These are phyloP conservation scores for Stenurella melanura DNA, from an alignment of 2,888 invertebrate genomes.

Conservation along the genomic window DNA sequence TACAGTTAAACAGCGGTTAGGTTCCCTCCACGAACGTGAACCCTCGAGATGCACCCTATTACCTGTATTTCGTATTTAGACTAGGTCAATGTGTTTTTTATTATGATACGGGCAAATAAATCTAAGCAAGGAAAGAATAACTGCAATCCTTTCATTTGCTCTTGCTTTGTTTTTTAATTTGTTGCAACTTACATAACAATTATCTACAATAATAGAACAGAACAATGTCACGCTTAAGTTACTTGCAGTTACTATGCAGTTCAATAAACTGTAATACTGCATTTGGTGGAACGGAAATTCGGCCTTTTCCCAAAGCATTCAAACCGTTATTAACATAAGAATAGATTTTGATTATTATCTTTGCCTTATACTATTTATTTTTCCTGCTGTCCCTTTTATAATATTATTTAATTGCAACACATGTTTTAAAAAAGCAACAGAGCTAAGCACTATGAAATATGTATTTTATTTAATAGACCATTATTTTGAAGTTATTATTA, in stretches of 20 bases:
- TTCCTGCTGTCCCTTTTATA: neutral
- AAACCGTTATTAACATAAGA: constrained; percentile 28
- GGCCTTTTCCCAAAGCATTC: constrained; percentile 24
- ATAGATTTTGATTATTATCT: constrained; percentile 21
- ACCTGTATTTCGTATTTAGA: too few species aligned
- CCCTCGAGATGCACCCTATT: too few species aligned
- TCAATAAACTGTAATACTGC: constrained; percentile 46
- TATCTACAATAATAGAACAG: constrained; percentile 45
- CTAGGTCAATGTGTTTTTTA: too few species aligned
- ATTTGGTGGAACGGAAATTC: constrained; percentile 41
- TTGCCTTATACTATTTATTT: constrained; percentile 6
- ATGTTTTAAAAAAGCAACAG: too few species aligned
- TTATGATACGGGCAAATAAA: neutral
- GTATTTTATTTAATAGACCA: too few species aligned
- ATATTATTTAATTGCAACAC: neutral
- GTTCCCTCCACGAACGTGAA: too few species aligned
- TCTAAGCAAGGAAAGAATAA: neutral
- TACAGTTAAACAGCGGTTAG: too few species aligned
- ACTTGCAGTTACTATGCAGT: constrained; percentile 39
- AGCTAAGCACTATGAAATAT: too few species aligned
- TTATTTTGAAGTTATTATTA: too few species aligned
- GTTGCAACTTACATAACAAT: constrained; percentile 43
- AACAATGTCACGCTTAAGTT: constrained; percentile 49
- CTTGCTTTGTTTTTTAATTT: constrained; percentile 38
- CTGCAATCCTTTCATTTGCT: constrained; percentile 45